Evolutionary conservation across 2,113 vertebrate genomes (phyloP).

Genomic region (Pseudolaguvia tuberculata): DNA sequence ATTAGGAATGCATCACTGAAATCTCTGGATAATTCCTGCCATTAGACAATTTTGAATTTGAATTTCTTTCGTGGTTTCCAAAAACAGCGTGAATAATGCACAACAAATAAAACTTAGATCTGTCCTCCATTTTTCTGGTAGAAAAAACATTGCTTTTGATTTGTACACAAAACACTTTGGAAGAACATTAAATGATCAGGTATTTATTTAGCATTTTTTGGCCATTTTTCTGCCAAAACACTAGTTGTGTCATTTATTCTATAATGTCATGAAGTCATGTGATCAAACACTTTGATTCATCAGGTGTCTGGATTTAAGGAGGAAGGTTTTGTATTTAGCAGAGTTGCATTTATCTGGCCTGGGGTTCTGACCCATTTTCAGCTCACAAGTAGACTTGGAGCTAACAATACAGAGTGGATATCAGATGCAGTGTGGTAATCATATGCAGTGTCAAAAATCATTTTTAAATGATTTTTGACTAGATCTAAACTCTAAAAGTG

Average conservation of each 20-base stretch:
- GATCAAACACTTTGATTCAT: neutral
- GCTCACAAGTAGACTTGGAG: neutral
- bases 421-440: conserved; percentile 1
- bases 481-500: conserved; percentile 1
- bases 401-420: neutral
- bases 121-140: no score
- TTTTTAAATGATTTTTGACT: conserved; percentile 13
- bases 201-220: no score
- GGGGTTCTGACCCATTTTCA: conserved; percentile 15
- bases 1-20: conserved; percentile 37
- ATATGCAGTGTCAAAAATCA: neutral
- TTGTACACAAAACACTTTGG: no score
- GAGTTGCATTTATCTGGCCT: conserved; percentile 15
- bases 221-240: no score
- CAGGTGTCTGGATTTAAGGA: conserved; percentile 12
- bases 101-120: conserved; percentile 17
- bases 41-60: conserved; percentile 9
- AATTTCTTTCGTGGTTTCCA: conserved; percentile 8
- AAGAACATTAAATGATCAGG: no score
- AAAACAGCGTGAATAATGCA: conserved; percentile 3
- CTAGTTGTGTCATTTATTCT: no score
- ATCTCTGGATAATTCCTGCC: conserved; percentile 14
- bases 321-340: neutral
- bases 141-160: no score
- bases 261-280: no score